Evolutionary conservation across 2,797 vertebrate genomes (phyloP), one percentile per base, ranked within the genome.

Genomic region (Sardinella longiceps): DNA sequence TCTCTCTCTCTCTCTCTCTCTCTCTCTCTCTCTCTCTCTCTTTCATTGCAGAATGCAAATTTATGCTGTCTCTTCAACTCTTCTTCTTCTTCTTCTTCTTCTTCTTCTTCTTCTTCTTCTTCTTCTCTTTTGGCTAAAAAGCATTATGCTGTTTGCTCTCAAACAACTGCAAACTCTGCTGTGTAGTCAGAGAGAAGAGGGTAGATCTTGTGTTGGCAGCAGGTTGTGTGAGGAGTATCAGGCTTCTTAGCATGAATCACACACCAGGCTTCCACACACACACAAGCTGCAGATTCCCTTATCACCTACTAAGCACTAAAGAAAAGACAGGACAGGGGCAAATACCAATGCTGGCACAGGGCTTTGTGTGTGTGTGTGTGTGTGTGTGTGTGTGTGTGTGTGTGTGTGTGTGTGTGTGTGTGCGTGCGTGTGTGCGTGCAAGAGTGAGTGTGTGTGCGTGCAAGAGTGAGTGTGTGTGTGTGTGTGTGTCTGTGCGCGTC

Each of bases 331-430:
- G 33, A 43, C 70, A 74, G 30, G 5, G 66, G 0, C 20, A 77
- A 43, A 77, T 20, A 15, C 51, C 51, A 53, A 43, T 10, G 70
- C 37, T 43, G 37, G 70, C 15, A 77, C 28, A 1, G 20, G 5
- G 70, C 70, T 77, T 77, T 39, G 18, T 74, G 66, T 74, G 33
- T 74, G 66, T 20, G 70, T 77, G 70, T 77, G 18, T 77, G 28
- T 74, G 12, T 74, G 66, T 37, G 1, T 37, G 12, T 37, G 66
- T 37, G 30, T 9, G 30, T 6, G 30, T 74, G 66, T 25, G 28
- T 33, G 63, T 70, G 63, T 70, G 6, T 74, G 30, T 74, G 66
- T 37, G 14, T 74, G 66, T 37, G 66, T 37, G 28, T 6, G 30
- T 70, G 66, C 15, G 23, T 70, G 30, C 0, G 28, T 74, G 66